Conservation (phyloP, 1,140 invertebrate species). For the Reticulitermes speratus region DNA sequence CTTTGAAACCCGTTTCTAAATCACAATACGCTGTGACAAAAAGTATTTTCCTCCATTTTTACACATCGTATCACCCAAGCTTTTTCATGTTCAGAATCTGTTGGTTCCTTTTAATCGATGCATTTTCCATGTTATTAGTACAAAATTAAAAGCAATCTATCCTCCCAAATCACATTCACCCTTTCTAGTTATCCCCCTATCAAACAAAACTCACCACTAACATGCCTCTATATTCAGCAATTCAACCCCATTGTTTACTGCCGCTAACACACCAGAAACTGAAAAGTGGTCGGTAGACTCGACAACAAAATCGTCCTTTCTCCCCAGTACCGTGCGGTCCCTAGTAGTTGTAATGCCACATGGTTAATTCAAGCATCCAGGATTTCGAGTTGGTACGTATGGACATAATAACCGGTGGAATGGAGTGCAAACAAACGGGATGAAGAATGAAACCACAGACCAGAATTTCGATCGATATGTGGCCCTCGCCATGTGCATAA, state of each 20-base stretch:
- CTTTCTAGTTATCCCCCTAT: neutral
- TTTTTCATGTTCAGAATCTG: too few relatives aligned
- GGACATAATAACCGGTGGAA: neutral
- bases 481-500: too few relatives aligned
- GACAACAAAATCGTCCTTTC: neutral
- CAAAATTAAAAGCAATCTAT: neutral
- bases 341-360: neutral
- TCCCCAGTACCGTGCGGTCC: neutral
- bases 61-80: too few relatives aligned
- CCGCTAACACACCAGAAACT: neutral
- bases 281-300: neutral
- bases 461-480: too few relatives aligned
- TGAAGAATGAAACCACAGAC: too few relatives aligned
- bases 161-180: neutral
- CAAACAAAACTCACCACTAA: neutral
- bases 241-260: neutral
- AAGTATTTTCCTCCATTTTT: too few relatives aligned
- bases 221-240: neutral
- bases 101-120: neutral
- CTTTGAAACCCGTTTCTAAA: too few relatives aligned
- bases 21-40: too few relatives aligned
- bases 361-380: neutral
- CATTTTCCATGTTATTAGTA: neutral
- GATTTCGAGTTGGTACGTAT: neutral
- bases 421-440: too few relatives aligned